Base-by-base conservation (phyloP, 2,888 invertebrate genomes). In the Ophioninae sp. region DNA sequence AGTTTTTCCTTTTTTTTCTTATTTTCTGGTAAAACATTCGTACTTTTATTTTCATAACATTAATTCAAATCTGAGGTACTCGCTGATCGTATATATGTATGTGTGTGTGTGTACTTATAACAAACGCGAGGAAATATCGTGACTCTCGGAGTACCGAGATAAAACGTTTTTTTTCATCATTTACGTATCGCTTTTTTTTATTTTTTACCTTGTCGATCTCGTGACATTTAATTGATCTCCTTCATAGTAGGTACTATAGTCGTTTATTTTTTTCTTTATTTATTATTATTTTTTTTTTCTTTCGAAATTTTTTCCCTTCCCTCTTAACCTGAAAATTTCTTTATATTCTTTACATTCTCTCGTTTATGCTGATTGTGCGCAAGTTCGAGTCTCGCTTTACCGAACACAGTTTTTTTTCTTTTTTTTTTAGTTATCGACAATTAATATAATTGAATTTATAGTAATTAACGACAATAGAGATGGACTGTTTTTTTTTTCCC, bases 31-130 rank as follows among this genome's bases (percentile, higher is more conserved):
- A 82, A 84, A 75, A 82, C 74, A 78, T 84, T 56, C 72, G 63
- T 85, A 83, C 84, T 84, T 82, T 85, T 82, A 85, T 86, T 85
- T 81, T 67, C 78, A 84, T 86, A 86, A 86, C 85, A 85, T 86
- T 85, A 81, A 86, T 85, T 85, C 85, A 79, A 79, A 83, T 83
- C 78, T 81, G 85, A 85, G 82, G 84, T 85, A 83, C 79, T 79
- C 67, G 69, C 82, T 83, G 82, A 80, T 72, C 17, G 51, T 51
- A 44, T 44, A 44, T 44, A 44, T 44, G 13, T 44, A 10, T 44
- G 10, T 44, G 10, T 44, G 10, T 44, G 10, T 44, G 3, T 44
- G 13, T 44, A 44, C 74, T 81, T 87, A 86, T 83, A 86, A 86
- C 85, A 83, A 86, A 83, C 83, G 85, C 86, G 85, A 85, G 83